A percentile compares a stretch with the other conserved stretches of the same genome.
Evolutionary conservation across 1,140 invertebrate genomes (phyloP).

Genomic region (Drosophila grimshawi): DNA sequence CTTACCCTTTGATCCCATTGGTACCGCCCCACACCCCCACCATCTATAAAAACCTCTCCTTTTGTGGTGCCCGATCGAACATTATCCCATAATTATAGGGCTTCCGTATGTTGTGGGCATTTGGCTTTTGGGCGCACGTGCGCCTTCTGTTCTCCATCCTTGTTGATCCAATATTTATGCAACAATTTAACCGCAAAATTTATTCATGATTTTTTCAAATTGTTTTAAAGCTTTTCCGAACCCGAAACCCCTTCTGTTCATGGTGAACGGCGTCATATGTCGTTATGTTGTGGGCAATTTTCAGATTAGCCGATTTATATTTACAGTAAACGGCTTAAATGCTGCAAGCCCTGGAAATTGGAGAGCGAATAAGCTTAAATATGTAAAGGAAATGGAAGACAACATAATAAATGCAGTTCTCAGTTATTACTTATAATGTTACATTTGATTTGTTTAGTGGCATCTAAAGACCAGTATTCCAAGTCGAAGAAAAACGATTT

Average conservation of each 20-base stretch:
- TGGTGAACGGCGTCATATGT: slow-evolving; percentile 10
- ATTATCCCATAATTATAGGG: slow-evolving; percentile 84
- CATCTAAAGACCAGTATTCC: too few relatives aligned
- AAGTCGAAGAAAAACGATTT: too few relatives aligned
- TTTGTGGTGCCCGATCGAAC: slow-evolving; percentile 60
- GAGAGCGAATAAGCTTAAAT: background rate
- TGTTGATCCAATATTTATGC: slow-evolving; percentile 76
- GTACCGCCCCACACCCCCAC: slow-evolving; percentile 6
- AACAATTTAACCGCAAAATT: slow-evolving; percentile 83
- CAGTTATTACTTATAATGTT: background rate
- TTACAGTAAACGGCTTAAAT: slow-evolving; percentile 45
- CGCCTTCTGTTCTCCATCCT: slow-evolving; percentile 37
- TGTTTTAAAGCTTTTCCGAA: slow-evolving; percentile 57
- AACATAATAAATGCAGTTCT: background rate
- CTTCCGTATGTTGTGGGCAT: slow-evolving; percentile 60
- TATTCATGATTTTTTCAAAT: slow-evolving; percentile 82
- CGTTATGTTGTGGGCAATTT: slow-evolving; percentile 74
- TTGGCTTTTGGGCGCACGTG: slow-evolving; percentile 64
- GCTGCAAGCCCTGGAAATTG: slow-evolving; percentile 1
- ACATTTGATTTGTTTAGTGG: too few relatives aligned
- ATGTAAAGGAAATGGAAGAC: slow-evolving; percentile 2
- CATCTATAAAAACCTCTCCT: background rate
- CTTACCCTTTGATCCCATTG: slow-evolving; percentile 77
- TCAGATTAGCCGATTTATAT: slow-evolving; percentile 81
- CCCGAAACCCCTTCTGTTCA: slow-evolving; percentile 47